Conservation (phyloP, 2,113 vertebrate species). For the Salminus brasiliensis region DNA sequence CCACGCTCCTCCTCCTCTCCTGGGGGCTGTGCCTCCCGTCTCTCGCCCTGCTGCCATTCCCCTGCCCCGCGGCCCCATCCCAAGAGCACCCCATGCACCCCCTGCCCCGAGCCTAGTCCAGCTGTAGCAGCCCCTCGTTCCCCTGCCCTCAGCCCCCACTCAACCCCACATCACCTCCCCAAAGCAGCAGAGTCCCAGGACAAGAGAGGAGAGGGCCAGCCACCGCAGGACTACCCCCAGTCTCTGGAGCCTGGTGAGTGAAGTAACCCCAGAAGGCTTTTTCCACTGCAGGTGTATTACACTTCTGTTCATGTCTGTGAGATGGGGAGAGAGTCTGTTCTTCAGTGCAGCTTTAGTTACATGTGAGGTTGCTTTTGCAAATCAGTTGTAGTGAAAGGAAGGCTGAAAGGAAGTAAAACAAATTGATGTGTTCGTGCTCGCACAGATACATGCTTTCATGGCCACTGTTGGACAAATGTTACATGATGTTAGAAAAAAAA, state of each 20-base stretch:
- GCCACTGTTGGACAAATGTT: too few relatives aligned
- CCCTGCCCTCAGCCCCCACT: slow-evolving; percentile 77
- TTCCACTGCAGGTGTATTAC: not conserved
- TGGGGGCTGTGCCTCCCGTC: slow-evolving; percentile 76
- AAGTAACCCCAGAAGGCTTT: not conserved
- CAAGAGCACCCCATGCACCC: slow-evolving; percentile 80
- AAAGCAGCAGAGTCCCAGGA: slow-evolving; percentile 79
- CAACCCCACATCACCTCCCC: slow-evolving; percentile 80
- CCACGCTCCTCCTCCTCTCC: slow-evolving; percentile 72
- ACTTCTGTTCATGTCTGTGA: not conserved
- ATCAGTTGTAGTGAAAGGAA: too few relatives aligned
- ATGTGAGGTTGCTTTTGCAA: too few relatives aligned
- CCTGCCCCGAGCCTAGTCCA: slow-evolving; percentile 83
- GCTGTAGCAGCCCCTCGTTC: slow-evolving; percentile 83
- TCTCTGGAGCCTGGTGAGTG: slow-evolving; percentile 86
- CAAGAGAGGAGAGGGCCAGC: slow-evolving; percentile 82
- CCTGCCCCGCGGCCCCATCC: slow-evolving; percentile 78
- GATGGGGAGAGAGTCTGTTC: not conserved
- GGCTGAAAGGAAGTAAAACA: too few relatives aligned
- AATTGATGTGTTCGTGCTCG: too few relatives aligned
- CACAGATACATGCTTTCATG: too few relatives aligned
- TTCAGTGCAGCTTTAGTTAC: not conserved
- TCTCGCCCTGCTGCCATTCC: slow-evolving; percentile 88
- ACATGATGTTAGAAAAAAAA: too few relatives aligned
- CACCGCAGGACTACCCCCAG: slow-evolving; percentile 81